Percentiles rank a stretch among this genome's conserved stretches.
Conservation (phyloP, 2,113 vertebrate species). For the Anhinga rufa region DNA sequence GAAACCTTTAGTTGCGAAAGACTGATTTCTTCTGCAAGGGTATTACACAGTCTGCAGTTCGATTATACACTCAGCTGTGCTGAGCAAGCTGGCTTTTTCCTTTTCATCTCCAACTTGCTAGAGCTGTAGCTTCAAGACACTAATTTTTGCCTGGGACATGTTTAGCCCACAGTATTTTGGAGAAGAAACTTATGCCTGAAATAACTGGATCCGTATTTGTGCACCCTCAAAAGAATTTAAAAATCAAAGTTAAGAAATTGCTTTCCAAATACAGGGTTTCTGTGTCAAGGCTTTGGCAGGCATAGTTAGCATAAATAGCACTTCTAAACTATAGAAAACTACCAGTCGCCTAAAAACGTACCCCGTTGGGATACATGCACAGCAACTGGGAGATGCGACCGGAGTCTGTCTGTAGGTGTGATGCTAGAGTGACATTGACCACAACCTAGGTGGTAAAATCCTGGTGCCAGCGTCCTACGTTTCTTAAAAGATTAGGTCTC, state of each 20-base stretch:
- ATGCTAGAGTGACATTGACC: not conserved
- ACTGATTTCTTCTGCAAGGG: not conserved
- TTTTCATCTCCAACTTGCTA: not conserved
- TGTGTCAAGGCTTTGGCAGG: not conserved
- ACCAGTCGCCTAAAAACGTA: not conserved
- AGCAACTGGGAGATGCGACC: not conserved
- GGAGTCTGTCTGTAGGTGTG: not conserved
- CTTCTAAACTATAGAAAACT: not conserved
- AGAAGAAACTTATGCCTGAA: not conserved
- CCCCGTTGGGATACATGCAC: not conserved
- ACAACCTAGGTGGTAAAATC: not conserved
- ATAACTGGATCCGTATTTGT: not conserved
- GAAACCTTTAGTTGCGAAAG: not conserved
- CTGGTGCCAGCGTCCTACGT: not conserved
- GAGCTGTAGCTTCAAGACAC: not conserved
- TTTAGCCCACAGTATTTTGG: not conserved
- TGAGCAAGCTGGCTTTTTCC: not conserved
- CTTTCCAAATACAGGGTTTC: not conserved
- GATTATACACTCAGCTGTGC: not conserved
- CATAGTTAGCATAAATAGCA: not conserved
- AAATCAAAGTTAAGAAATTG: not conserved
- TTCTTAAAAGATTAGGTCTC: not conserved
- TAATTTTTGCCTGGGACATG: not conserved
- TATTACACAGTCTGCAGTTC: not conserved
- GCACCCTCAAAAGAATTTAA: not conserved